Evolutionary conservation across 2,797 vertebrate genomes (phyloP).

Genomic region (Mergus octosetaceus): DNA sequence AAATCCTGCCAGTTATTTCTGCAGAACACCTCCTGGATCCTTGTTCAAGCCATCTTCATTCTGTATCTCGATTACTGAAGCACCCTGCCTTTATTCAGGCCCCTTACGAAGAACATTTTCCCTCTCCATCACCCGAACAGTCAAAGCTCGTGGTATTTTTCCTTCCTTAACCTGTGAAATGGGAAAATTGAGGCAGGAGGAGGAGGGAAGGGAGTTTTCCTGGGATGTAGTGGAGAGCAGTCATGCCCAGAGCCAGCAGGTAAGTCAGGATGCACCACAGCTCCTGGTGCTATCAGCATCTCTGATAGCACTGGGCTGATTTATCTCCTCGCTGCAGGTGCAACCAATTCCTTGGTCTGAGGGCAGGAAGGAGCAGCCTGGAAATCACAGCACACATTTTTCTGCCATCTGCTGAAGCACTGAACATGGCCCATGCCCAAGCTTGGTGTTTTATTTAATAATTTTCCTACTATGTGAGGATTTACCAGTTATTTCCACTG

Average conservation of each 20-base stretch:
- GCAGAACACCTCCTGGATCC: neutral
- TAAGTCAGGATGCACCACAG: neutral
- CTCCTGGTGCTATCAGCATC: neutral
- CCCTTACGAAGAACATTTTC: accelerated
- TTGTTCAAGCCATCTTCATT: neutral
- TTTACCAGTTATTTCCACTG: neutral
- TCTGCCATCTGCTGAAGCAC: neutral
- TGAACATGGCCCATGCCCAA: neutral
- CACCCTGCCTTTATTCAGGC: neutral
- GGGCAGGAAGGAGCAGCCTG: neutral
- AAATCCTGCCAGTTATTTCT: neutral
- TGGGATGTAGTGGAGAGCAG: neutral
- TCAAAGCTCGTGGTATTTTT: neutral
- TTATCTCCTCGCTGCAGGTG: neutral
- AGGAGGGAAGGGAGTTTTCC: neutral
- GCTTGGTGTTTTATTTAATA: neutral
- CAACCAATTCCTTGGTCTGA: neutral
- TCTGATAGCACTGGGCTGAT: neutral
- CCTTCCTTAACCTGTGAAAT: neutral
- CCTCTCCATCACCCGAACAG: accelerated
- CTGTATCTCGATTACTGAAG: neutral
- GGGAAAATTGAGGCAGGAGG: neutral
- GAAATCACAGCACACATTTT: accelerated
- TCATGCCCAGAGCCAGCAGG: neutral
- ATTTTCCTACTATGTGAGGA: neutral